These are phyloP conservation scores for Eulithis prunata DNA, from an alignment of 2,888 invertebrate genomes.

Conservation along the genomic window DNA sequence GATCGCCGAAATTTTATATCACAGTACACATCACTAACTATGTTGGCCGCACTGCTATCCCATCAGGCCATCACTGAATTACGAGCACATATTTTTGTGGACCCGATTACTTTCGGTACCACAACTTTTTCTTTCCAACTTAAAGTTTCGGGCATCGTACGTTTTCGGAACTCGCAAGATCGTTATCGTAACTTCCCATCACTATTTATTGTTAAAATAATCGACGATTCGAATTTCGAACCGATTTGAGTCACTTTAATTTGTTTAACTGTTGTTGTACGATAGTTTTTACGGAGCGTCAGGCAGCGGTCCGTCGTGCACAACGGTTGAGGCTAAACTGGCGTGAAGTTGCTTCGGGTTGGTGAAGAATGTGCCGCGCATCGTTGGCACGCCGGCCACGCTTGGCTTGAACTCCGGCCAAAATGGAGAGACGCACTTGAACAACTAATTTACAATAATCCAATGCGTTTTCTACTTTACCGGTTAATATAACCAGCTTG, in stretches of 20 bases:
- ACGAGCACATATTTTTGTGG: constrained; percentile 78
- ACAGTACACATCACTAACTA: constrained; percentile 82
- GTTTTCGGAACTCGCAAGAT: constrained; percentile 48
- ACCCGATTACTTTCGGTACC: constrained; percentile 73
- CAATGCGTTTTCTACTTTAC: constrained; percentile 57
- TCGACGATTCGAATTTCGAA: constrained; percentile 54
- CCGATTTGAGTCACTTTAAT: constrained; percentile 69
- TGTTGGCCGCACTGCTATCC: constrained; percentile 79
- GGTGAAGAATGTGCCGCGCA: constrained; percentile 83
- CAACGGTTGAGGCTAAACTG: constrained; percentile 75
- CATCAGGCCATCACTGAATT: constrained; percentile 79
- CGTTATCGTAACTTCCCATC: constrained; percentile 64
- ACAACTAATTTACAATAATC: constrained; percentile 62
- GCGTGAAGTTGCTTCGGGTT: constrained; percentile 77
- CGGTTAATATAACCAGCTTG: constrained; percentile 80
- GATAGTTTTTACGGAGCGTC: constrained; percentile 67
- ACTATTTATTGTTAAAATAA: constrained; percentile 51
- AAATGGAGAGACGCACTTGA: constrained; percentile 64
- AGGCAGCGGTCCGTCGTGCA: constrained; percentile 66
- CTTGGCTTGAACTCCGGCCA: constrained; percentile 67
- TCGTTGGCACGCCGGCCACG: constrained; percentile 80
- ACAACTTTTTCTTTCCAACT: constrained; percentile 77
- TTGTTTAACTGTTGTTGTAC: constrained; percentile 74
- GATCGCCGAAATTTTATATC: constrained; percentile 80
- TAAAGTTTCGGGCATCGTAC: constrained; percentile 80